phyloP scores from a whole-genome alignment of 2,888 invertebrate species.

The Lysandra coridon region DNA sequence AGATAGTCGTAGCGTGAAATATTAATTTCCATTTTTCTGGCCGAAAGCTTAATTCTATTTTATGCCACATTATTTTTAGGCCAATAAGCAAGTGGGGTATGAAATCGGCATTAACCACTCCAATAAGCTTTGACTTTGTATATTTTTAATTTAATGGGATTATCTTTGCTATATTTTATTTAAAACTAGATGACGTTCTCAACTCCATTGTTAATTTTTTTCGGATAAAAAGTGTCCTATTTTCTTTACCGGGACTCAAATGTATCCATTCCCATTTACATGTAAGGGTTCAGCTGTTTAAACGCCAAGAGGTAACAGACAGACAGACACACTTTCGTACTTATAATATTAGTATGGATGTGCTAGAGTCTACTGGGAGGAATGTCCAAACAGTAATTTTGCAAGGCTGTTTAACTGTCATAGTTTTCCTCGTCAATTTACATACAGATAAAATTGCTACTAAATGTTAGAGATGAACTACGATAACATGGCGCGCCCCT shows the following conservation, averaged over 20 bases:
- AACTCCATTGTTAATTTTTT: neutral
- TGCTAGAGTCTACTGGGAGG: neutral
- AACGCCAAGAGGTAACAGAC: too few relatives aligned
- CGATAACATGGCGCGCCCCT: too few relatives aligned
- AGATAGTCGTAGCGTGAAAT: neutral
- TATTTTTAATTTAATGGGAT: neutral
- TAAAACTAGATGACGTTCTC: neutral
- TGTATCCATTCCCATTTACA: too few relatives aligned
- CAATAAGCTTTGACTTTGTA: neutral
- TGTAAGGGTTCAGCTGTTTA: too few relatives aligned
- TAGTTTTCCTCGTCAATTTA: neutral
- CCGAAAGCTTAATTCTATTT: conserved; percentile 1
- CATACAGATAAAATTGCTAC: neutral
- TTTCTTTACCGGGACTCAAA: too few relatives aligned
- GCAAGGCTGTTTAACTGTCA: neutral
- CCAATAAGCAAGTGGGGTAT: conserved; percentile 9
- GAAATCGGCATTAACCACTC: conserved; percentile 8
- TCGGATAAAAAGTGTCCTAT: too few relatives aligned
- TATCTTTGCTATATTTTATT: neutral
- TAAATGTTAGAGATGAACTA: neutral
- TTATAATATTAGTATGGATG: too few relatives aligned
- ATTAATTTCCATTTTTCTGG: neutral
- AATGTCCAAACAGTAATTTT: neutral
- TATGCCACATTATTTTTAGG: conserved; percentile 1
- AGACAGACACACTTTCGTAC: too few relatives aligned